phyloP scores from a whole-genome alignment of 2,888 invertebrate genomes.

The Phlogophora meticulosa region DNA sequence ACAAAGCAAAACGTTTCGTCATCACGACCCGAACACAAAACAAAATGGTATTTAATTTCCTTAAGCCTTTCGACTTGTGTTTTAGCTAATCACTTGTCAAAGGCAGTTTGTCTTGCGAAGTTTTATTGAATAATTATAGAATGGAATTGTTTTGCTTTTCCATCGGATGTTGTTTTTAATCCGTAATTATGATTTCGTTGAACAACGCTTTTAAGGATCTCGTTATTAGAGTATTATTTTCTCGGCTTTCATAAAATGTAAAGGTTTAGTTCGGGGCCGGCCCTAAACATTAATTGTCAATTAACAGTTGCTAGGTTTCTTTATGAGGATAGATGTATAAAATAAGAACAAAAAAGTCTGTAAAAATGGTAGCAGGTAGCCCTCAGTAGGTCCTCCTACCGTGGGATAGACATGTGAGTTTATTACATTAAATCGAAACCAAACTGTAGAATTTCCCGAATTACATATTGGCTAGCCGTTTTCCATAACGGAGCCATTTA shows the following conservation, averaged over 20 bases:
- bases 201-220: conserved; percentile 18
- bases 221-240: conserved; percentile 3
- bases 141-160: conserved; percentile 35
- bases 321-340: too few species aligned
- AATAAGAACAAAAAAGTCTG: too few species aligned
- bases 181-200: conserved; percentile 1
- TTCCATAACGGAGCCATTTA: too few species aligned
- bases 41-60: conserved; percentile 44
- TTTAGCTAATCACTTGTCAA: conserved; percentile 52
- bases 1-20: conserved; percentile 8
- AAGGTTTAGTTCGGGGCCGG: background rate
- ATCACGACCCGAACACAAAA: conserved; percentile 29
- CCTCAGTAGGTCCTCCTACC: too few species aligned
- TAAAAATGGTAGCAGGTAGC: background rate
- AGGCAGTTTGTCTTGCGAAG: conserved; percentile 33
- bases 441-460: too few species aligned
- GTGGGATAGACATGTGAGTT: too few species aligned
- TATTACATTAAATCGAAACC: too few species aligned
- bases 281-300: too few species aligned
- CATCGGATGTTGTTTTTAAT: conserved; percentile 8
- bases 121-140: conserved; percentile 50
- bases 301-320: too few species aligned
- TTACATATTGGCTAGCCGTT: too few species aligned
- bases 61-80: conserved; percentile 37
- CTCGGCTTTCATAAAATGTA: background rate